These are phyloP conservation scores for Hedychridium roseum DNA, from an alignment of 2,888 invertebrate genomes.

Conservation along the genomic window DNA sequence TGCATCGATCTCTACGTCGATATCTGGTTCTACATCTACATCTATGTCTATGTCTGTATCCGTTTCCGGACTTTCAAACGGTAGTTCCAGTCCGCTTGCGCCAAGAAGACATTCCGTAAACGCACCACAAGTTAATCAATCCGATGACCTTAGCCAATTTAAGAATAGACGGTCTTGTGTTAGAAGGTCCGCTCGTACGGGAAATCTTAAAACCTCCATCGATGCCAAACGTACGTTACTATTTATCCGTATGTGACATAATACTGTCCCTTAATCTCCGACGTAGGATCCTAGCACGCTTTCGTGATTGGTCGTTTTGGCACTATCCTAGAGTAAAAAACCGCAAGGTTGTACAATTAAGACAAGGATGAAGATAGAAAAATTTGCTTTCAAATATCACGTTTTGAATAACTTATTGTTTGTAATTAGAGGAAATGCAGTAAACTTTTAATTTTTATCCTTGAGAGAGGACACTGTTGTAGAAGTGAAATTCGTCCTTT, in stretches of 20 bases:
- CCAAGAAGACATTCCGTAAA: constrained; percentile 80
- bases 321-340: too few species aligned
- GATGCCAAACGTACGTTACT: constrained; percentile 66
- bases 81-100: constrained; percentile 80
- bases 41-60: constrained; percentile 75
- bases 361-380: not conserved
- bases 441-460: not conserved
- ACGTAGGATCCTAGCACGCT: too few species aligned
- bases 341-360: not conserved
- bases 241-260: not conserved
- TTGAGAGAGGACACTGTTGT: too few species aligned
- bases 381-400: too few species aligned
- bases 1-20: constrained; percentile 58
- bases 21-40: constrained; percentile 63
- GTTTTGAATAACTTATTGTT: too few species aligned
- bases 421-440: too few species aligned
- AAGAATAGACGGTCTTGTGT: constrained; percentile 79
- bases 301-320: too few species aligned
- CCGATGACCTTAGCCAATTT: constrained; percentile 75
- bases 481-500: too few species aligned
- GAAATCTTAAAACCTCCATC: constrained; percentile 67
- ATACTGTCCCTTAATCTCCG: not conserved
- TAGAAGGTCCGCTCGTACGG: constrained; percentile 79
- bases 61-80: constrained; percentile 79
- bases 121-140: constrained; percentile 71